phyloP scores from a whole-genome alignment of 92 coral and sea anemone species.

The Zoanthus sociatus region DNA sequence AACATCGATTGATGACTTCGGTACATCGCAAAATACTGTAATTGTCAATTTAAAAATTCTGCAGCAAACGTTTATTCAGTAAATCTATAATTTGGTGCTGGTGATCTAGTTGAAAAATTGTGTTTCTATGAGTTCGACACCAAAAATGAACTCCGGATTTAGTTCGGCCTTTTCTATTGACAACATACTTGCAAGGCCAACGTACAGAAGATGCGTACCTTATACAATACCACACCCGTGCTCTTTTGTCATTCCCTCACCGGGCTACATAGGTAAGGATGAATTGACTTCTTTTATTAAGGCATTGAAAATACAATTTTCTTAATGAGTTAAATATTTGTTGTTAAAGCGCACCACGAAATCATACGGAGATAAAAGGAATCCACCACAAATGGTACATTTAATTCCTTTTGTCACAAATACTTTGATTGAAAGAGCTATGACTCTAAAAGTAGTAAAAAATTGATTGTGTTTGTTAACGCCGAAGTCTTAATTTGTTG shows the following conservation, averaged over 20 bases:
- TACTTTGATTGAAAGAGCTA: neutral
- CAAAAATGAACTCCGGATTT: constrained; percentile 78
- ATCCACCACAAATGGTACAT: neutral
- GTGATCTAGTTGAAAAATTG: constrained; percentile 5
- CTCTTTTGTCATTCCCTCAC: constrained; percentile 80
- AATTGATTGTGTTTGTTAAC: constrained; percentile 4
- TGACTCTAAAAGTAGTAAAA: constrained; percentile 1
- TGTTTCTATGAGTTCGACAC: constrained; percentile 42
- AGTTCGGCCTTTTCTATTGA: constrained; percentile 97
- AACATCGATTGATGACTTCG: constrained; percentile 10
- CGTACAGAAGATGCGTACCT: constrained; percentile 84
- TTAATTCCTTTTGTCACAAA: neutral
- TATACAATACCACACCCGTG: constrained; percentile 83
- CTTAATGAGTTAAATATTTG: neutral
- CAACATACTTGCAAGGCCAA: constrained; percentile 96
- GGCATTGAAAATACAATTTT: neutral
- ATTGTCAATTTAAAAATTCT: neutral
- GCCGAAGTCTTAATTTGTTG: constrained; percentile 16
- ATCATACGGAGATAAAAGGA: neutral
- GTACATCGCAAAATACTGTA: neutral
- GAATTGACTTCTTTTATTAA: neutral
- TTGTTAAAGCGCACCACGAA: neutral
- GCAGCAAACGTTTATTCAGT: neutral
- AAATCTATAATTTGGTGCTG: neutral
- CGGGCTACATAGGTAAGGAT: constrained; percentile 84